Percentiles rank a stretch among this genome's conserved stretches.
Evolutionary conservation across 2,797 vertebrate genomes (phyloP).

Genomic region (Podarcis siculus): DNA sequence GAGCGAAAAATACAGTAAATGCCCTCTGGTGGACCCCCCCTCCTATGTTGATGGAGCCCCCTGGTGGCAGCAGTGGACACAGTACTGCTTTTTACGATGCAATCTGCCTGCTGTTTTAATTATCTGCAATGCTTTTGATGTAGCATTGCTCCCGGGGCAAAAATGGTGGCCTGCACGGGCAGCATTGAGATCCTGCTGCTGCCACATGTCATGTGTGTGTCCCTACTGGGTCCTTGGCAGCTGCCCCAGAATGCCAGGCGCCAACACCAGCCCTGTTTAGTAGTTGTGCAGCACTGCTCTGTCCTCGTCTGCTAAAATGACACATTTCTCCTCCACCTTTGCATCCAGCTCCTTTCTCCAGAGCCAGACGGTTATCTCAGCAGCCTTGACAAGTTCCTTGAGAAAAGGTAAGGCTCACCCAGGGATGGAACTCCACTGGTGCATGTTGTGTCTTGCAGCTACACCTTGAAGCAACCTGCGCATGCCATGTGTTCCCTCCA

Average conservation of each 20-base stretch:
- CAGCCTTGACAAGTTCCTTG: constrained; percentile 55
- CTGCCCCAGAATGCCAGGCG: not conserved
- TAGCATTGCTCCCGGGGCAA: not conserved
- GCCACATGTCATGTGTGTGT: too few relatives aligned
- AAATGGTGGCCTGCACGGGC: not conserved
- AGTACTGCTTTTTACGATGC: not conserved
- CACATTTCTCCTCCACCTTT: not conserved
- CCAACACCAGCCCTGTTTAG: not conserved
- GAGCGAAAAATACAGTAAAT: not conserved
- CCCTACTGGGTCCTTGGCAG: not conserved
- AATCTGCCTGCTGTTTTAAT: not conserved
- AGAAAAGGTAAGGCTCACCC: constrained; percentile 54
- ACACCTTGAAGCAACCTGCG: too few relatives aligned
- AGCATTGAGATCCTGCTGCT: too few relatives aligned
- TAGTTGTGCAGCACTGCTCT: not conserved
- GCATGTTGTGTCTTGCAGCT: not conserved
- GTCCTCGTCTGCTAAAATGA: not conserved
- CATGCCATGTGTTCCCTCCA: not conserved
- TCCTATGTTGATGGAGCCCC: not conserved
- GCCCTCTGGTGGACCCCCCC: not conserved
- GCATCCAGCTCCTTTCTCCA: not conserved
- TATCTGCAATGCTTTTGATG: too few relatives aligned
- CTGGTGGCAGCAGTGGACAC: not conserved
- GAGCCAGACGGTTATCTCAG: not conserved
- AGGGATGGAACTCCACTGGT: not conserved